Conservation (phyloP, 2,888 invertebrate genomes). For the Synanthedon andrenaeformis region DNA sequence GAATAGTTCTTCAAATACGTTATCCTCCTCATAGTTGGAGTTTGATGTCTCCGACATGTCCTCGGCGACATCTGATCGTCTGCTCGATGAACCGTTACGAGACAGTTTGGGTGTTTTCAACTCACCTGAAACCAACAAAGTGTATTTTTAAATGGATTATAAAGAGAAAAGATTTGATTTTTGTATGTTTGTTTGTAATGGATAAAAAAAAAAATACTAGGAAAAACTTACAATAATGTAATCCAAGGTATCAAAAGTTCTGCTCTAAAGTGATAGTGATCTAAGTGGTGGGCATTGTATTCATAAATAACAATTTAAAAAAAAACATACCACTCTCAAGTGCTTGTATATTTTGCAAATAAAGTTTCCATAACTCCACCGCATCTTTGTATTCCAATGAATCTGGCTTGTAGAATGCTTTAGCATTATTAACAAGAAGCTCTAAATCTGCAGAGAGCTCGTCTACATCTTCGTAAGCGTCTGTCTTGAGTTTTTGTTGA, state of each 20-base stretch:
- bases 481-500: constrained; percentile 96
- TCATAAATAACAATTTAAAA: no score
- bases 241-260: no score
- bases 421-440: constrained; percentile 92
- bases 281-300: no score
- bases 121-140: constrained; percentile 31
- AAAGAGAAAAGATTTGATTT: no score
- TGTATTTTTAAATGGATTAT: background rate
- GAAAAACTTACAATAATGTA: no score
- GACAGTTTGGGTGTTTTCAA: constrained; percentile 49
- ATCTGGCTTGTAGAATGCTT: constrained; percentile 92
- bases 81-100: constrained; percentile 53
- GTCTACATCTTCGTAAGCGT: constrained; percentile 95
- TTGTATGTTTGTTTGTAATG: no score
- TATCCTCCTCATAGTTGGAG: constrained; percentile 77
- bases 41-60: constrained; percentile 80
- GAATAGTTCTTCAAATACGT: constrained; percentile 90
- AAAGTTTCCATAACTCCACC: constrained; percentile 87
- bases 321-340: constrained; percentile 44
- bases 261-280: no score
- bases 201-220: no score
- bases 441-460: constrained; percentile 92
- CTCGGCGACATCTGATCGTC: constrained; percentile 71
- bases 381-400: constrained; percentile 92
- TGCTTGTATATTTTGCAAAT: constrained; percentile 60